Base-by-base conservation (phyloP, 2,888 invertebrate genomes). In the Glaucopsyche alexis region DNA sequence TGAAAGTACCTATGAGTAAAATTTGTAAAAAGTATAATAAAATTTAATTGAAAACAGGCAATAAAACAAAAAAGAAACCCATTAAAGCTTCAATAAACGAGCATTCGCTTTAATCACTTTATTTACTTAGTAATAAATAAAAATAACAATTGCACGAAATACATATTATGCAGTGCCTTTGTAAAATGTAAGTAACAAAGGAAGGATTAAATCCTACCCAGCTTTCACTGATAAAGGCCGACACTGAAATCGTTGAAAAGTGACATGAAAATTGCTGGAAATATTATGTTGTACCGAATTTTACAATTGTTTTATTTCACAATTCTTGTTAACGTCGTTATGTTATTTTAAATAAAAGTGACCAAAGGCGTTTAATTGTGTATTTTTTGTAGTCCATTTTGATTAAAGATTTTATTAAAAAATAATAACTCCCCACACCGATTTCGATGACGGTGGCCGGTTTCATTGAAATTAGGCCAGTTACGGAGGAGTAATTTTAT, bases 181-280 rank as follows among this genome's bases (percentile, higher is more conserved):
- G 52, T 52, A 16, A 52, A 52, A 52, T 52, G 3, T 16, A n/a
- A n/a, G n/a, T n/a, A 16, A 16, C 52, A 52, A 52, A 52, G 52
- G 52, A n/a, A 52, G 52, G 52, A 52, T 52, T 52, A 52, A 52
- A 52, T 16, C 16, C 8, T n/a, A 3, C 2, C 52, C 8, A 52
- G 52, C 52, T 52, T 52, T 52, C n/a, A 52, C 52, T 16, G 52
- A 52, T 52, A 52, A 52, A 52, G 16, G 8, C 52, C 16, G 52
- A 16, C 52, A 16, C n/a, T 52, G 52, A 16, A 52, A 52, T 52
- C 52, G 52, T 8, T 9, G 9, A 52, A 52, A 52, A 6, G 14
- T 13, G 50, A 6, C 16, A 52, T 52, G 16, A 7, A 7, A 52
- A 52, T 52, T 16, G 52, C 16, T 52, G n/a, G 16, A 16, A 52